Percentiles rank a stretch among this genome's conserved stretches.
phyloP scores from a whole-genome alignment of 2,888 invertebrate genomes.

The Noctua janthina region DNA sequence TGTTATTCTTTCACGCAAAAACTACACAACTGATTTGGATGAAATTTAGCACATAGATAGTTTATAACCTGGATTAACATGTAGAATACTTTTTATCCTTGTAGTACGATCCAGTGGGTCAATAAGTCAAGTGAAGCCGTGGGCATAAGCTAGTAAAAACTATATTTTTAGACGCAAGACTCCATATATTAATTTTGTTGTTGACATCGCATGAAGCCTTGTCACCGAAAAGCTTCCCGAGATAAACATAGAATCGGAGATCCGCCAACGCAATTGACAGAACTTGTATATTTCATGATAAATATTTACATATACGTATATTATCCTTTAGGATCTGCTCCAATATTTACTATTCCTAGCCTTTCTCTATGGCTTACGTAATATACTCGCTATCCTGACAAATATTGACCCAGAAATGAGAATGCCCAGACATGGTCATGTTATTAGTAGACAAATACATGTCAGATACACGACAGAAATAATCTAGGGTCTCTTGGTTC shows the following conservation, averaged over 20 bases:
- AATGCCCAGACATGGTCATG: constrained; percentile 16
- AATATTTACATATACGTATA: constrained; percentile 44
- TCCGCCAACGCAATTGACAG: constrained; percentile 19
- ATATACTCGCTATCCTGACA: constrained; percentile 29
- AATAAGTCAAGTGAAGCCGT: too few relatives aligned
- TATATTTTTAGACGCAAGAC: constrained; percentile 1
- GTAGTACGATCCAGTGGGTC: too few relatives aligned
- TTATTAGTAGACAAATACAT: constrained; percentile 26
- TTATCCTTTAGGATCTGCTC: constrained; percentile 23
- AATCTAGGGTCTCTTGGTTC: constrained; percentile 54
- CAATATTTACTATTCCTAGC: constrained; percentile 56
- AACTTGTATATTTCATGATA: constrained; percentile 32
- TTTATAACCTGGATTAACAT: too few relatives aligned
- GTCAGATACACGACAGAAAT: constrained; percentile 49
- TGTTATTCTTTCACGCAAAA: too few relatives aligned
- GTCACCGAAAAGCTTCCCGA: constrained; percentile 16
- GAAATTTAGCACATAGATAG: too few relatives aligned
- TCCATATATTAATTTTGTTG: neutral
- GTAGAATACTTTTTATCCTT: too few relatives aligned
- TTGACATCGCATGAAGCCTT: constrained; percentile 13
- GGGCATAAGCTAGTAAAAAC: neutral
- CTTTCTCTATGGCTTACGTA: constrained; percentile 28
- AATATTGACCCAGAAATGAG: constrained; percentile 57
- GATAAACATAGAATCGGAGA: constrained; percentile 38
- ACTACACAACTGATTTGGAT: too few relatives aligned